Evolutionary conservation across 2,888 invertebrate species (phyloP).

Genomic region (Petrolisthes manimaculis): DNA sequence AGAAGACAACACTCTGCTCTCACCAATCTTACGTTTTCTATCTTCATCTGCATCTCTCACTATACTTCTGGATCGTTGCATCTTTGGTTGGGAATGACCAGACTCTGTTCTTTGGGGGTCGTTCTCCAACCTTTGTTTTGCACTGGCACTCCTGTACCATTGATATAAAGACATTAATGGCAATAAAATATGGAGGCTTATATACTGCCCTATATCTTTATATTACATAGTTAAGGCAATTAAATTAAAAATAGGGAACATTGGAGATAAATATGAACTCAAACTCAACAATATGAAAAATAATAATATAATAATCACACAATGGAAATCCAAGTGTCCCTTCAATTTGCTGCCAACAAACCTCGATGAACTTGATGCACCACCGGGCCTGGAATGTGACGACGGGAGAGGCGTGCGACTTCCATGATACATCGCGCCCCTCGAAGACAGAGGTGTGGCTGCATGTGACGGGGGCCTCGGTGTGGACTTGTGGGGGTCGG

Average conservation of each 20-base stretch:
- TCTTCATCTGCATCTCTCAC: background rate
- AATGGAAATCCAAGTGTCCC: no score
- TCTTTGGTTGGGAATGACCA: background rate
- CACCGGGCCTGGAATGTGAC: background rate
- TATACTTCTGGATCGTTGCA: background rate
- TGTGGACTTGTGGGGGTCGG: background rate
- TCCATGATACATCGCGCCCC: background rate
- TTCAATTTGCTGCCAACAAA: background rate
- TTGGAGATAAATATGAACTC: no score
- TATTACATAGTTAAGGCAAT: no score
- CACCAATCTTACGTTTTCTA: background rate
- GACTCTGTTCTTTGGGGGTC: background rate
- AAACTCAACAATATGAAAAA: no score
- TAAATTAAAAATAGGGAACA: no score
- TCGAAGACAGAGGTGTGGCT: background rate
- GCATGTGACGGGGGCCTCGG: background rate
- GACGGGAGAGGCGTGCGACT: background rate
- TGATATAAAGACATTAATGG: background rate
- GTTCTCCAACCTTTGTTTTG: background rate
- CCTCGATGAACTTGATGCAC: background rate
- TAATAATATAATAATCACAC: no score
- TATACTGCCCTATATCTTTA: background rate
- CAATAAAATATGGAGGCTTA: background rate
- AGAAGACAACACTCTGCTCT: background rate
- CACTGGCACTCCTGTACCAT: background rate